Percentiles rank a stretch among this genome's conserved stretches.
These are phyloP conservation scores for Oryzias dopingdopingensis DNA, from an alignment of 2,797 vertebrate species.

Conservation along the genomic window DNA sequence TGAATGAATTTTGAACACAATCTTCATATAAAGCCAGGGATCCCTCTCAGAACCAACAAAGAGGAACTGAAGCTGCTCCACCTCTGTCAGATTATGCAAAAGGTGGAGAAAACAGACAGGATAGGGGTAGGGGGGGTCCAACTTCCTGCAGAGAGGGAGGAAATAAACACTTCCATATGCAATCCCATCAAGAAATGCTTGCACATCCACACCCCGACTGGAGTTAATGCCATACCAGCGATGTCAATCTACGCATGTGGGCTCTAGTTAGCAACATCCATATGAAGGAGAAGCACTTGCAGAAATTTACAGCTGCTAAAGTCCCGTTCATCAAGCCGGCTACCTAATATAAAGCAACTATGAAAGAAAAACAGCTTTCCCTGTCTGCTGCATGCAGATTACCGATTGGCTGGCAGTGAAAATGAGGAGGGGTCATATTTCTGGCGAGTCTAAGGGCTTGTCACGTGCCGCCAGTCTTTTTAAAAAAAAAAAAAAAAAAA, in stretches of 20 bases:
- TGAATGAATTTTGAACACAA: constrained; percentile 8
- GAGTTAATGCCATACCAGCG: constrained; percentile 25
- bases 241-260: constrained; percentile 46
- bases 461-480: constrained; percentile 21
- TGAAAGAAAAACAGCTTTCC: constrained; percentile 14
- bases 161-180: constrained; percentile 75
- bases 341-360: constrained; percentile 13
- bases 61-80: constrained; percentile 53
- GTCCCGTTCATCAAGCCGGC: constrained; percentile 39
- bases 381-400: background rate
- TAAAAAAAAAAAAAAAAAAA: background rate
- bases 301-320: constrained; percentile 38
- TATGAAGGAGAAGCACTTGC: constrained; percentile 29
- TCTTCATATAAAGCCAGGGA: constrained; percentile 54
- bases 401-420: constrained; percentile 25
- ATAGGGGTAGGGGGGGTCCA: constrained; percentile 37
- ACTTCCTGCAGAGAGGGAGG: constrained; percentile 66
- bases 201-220: background rate
- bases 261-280: constrained; percentile 34
- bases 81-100: constrained; percentile 56
- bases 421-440: constrained; percentile 15
- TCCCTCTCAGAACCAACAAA: constrained; percentile 26
- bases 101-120: constrained; percentile 42
- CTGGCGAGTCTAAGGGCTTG: background rate
- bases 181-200: constrained; percentile 38